These are phyloP conservation scores for Pentalonia nigronervosa DNA, from an alignment of 1,140 invertebrate species.

Conservation along the genomic window DNA sequence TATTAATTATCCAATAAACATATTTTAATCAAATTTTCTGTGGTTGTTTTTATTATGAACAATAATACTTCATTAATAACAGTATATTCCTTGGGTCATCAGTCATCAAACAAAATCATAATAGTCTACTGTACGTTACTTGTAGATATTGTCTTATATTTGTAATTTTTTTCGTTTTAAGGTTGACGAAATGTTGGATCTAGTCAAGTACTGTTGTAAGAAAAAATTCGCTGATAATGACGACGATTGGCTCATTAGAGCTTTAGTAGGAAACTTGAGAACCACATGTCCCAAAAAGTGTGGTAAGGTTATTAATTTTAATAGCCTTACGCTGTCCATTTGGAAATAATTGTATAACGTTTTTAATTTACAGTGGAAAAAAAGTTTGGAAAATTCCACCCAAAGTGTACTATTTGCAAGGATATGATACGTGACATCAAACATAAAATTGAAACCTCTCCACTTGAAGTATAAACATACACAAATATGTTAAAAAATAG, in stretches of 20 bases:
- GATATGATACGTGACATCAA: constrained; percentile 26
- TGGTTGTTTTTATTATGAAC: not conserved
- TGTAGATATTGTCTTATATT: not conserved
- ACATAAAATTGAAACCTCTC: constrained; percentile 39
- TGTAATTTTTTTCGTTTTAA: not conserved
- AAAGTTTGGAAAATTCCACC: not conserved
- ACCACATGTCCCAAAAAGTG: not conserved
- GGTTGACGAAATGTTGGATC: not conserved
- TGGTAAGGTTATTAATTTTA: not conserved
- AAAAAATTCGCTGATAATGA: not conserved
- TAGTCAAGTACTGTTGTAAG: not conserved
- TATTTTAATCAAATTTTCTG: not conserved
- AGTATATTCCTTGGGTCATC: not conserved
- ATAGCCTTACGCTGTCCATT: not conserved
- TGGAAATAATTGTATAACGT: not conserved
- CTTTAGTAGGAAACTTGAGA: not conserved
- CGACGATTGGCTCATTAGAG: not conserved
- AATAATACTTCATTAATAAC: not conserved
- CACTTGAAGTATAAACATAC: not conserved
- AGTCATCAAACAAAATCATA: not conserved
- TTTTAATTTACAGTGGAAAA: not conserved
- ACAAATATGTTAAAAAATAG: not conserved
- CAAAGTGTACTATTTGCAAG: constrained; percentile 45
- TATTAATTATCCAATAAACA: not conserved
- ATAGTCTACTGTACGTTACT: not conserved